A percentile compares a stretch with the other conserved stretches of the same genome.
Conservation (phyloP, 2,113 vertebrate genomes). For the Ctenomys sociabilis region DNA sequence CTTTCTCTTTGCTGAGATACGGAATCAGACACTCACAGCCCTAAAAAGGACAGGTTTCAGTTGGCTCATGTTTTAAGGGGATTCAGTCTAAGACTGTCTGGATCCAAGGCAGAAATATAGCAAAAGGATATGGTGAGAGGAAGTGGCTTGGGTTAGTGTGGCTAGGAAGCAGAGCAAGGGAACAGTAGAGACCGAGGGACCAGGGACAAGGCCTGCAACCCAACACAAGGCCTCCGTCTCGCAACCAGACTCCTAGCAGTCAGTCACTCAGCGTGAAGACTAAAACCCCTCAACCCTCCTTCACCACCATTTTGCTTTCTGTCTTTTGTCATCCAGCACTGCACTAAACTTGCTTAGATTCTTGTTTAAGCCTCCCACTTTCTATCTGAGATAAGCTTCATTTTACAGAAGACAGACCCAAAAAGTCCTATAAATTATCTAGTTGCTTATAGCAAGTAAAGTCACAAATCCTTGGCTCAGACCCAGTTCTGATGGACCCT, state of each 20-base stretch:
- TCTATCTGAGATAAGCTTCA: not conserved
- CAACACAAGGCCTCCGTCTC: not conserved
- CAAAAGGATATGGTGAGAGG: not conserved
- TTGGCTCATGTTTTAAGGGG: not conserved
- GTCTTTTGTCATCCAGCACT: not conserved
- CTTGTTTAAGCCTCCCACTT: not conserved
- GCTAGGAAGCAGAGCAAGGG: not conserved
- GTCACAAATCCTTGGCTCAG: constrained; percentile 5
- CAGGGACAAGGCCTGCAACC: not conserved
- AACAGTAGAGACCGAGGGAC: not conserved
- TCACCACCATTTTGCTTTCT: not conserved
- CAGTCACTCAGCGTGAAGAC: too few relatives aligned
- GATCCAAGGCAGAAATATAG: not conserved
- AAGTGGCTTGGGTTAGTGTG: not conserved
- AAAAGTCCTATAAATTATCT: constrained; percentile 46
- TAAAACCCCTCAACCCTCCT: not conserved
- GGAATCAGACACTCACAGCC: not conserved
- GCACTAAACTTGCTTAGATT: not conserved
- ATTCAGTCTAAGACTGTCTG: not conserved
- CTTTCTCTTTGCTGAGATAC: not conserved
- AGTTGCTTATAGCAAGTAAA: not conserved
- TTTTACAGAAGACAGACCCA: not conserved
- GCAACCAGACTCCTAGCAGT: not conserved
- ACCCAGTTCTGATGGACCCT: not conserved
- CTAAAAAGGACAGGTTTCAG: not conserved